These are phyloP conservation scores for Cladopsammia gracilis DNA, from an alignment of 64 coral and sea anemone species.

Conservation along the genomic window DNA sequence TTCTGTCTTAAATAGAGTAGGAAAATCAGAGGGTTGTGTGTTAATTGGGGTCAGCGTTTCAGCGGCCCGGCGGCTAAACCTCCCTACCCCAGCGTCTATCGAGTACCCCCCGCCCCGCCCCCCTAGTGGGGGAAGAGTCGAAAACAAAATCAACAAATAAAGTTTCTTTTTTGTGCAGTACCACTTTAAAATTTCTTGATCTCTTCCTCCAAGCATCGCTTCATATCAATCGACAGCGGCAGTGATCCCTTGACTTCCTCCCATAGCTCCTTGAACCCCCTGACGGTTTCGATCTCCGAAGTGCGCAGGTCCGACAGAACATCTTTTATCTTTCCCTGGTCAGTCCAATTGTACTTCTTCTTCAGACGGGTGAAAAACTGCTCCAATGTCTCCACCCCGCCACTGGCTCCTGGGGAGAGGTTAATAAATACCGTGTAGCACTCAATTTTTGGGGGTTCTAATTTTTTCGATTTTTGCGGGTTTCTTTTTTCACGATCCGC, in stretches of 20 bases:
- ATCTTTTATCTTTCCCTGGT: not conserved
- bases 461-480: too few relatives aligned
- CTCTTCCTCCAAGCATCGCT: slow-evolving; percentile 55
- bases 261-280: slow-evolving; percentile 69
- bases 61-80: too few relatives aligned
- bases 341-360: slow-evolving; percentile 54
- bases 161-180: too few relatives aligned
- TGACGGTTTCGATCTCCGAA: slow-evolving; percentile 66
- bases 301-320: slow-evolving; percentile 41
- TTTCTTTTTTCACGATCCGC: too few relatives aligned
- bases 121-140: too few relatives aligned
- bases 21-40: too few relatives aligned
- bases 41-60: too few relatives aligned
- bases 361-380: slow-evolving; percentile 60
- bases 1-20: too few relatives aligned
- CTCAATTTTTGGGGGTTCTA: too few relatives aligned
- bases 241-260: slow-evolving; percentile 67
- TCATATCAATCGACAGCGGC: slow-evolving; percentile 81
- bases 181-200: slow-evolving; percentile 18
- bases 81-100: too few relatives aligned
- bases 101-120: too few relatives aligned
- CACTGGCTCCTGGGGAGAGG: not conserved
- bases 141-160: too few relatives aligned
- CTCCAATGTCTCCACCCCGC: slow-evolving; percentile 28
- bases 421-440: not conserved